These are phyloP conservation scores for Scortum barcoo DNA, from an alignment of 2,113 vertebrate genomes.

Conservation along the genomic window DNA sequence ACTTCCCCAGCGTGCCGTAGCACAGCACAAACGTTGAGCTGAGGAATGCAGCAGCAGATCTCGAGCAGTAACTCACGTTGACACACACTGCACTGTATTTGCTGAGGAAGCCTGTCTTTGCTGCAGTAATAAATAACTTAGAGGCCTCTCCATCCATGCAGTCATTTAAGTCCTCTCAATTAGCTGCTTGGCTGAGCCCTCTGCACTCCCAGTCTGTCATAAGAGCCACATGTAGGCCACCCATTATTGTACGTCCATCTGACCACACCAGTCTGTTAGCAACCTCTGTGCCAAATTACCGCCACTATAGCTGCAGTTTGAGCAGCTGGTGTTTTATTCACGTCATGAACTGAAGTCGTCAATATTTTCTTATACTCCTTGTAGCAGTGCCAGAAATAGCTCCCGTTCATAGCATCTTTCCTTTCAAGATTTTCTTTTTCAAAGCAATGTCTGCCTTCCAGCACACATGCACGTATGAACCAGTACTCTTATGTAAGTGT, in stretches of 20 bases:
- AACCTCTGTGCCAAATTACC: slow-evolving; percentile 17
- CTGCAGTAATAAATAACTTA: slow-evolving; percentile 86
- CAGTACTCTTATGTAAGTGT: slow-evolving; percentile 23
- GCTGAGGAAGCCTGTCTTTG: slow-evolving; percentile 74
- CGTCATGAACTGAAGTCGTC: slow-evolving; percentile 2
- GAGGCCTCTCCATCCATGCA: slow-evolving; percentile 76
- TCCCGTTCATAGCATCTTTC: not conserved
- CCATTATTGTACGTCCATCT: slow-evolving; percentile 28
- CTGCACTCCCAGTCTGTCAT: slow-evolving; percentile 53
- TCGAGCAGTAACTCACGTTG: slow-evolving; percentile 41
- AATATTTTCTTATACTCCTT: not conserved
- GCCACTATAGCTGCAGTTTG: not conserved
- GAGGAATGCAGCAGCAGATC: slow-evolving; percentile 46
- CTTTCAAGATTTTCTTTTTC: not conserved
- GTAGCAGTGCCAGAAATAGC: slow-evolving; percentile 13
- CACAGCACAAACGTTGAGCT: slow-evolving; percentile 12
- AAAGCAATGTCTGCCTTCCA: slow-evolving; percentile 6
- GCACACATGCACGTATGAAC: slow-evolving; percentile 4
- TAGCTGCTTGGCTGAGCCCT: slow-evolving; percentile 75
- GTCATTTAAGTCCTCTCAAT: slow-evolving; percentile 78
- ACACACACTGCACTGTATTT: slow-evolving; percentile 59
- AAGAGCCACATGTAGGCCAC: slow-evolving; percentile 41
- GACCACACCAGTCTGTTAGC: slow-evolving; percentile 15
- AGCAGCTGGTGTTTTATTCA: slow-evolving; percentile 27
- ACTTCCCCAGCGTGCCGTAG: not conserved